Conservation (phyloP, 2,113 vertebrate species). For the Oophaga pumilio region DNA sequence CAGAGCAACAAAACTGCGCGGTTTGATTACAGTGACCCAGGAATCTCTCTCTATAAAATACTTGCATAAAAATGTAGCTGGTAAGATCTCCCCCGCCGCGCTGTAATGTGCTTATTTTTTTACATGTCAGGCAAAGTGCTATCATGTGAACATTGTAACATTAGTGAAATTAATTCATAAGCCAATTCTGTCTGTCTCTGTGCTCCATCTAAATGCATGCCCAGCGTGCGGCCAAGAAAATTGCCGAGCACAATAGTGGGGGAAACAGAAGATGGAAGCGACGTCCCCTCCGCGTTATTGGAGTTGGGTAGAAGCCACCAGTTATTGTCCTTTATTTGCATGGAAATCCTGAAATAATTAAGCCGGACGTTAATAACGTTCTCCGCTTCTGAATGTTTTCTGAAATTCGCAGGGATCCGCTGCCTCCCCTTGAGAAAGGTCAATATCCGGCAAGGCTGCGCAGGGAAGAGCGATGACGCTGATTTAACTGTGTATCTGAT, state of each 20-base stretch:
- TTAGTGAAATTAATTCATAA: slow-evolving; percentile 77
- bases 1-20: slow-evolving; percentile 61
- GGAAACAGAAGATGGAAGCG: slow-evolving; percentile 58
- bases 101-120: slow-evolving; percentile 71
- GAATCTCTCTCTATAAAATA: slow-evolving; percentile 67
- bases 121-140: slow-evolving; percentile 66
- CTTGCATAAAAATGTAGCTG: slow-evolving; percentile 71
- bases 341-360: slow-evolving; percentile 23
- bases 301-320: not conserved
- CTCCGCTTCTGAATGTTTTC: not conserved
- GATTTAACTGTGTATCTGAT: not conserved
- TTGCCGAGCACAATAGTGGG: slow-evolving; percentile 59
- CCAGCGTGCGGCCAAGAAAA: slow-evolving; percentile 69
- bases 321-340: slow-evolving; percentile 27
- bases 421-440: not conserved
- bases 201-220: slow-evolving; percentile 70
- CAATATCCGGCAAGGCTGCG: not conserved
- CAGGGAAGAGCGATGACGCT: slow-evolving; percentile 14
- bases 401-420: not conserved
- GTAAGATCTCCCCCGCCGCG: slow-evolving; percentile 69
- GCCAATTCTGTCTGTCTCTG: slow-evolving; percentile 67
- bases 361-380: slow-evolving; percentile 5
- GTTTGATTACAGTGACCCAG: slow-evolving; percentile 70
- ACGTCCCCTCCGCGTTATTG: slow-evolving; percentile 59
- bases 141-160: slow-evolving; percentile 68